Percentiles rank a stretch among this genome's conserved stretches.
Evolutionary conservation across 2,113 vertebrate species (phyloP).

Genomic region (Piaya cayana): DNA sequence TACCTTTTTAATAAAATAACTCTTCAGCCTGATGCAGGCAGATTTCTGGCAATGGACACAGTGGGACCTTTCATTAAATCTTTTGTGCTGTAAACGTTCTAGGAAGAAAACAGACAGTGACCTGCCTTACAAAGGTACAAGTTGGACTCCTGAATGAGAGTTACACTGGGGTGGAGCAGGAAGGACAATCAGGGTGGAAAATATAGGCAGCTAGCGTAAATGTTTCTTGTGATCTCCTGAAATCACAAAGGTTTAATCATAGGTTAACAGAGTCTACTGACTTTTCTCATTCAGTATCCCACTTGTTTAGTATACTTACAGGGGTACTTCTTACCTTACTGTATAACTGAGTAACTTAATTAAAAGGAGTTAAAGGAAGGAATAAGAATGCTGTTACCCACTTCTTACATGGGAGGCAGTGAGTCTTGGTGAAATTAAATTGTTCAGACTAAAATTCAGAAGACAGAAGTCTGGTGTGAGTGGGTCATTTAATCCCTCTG

Average conservation of each 20-base stretch:
- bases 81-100: not conserved
- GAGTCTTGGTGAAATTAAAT: not conserved
- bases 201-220: not conserved
- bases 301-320: not conserved
- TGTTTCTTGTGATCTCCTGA: not conserved
- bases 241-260: not conserved
- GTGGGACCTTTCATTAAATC: not conserved
- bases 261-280: not conserved
- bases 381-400: not conserved
- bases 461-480: not conserved
- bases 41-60: not conserved
- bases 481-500: not conserved
- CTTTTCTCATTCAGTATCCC: not conserved
- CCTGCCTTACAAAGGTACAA: not conserved
- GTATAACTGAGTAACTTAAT: not conserved
- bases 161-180: not conserved
- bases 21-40: not conserved
- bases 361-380: not conserved
- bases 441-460: not conserved
- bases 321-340: not conserved
- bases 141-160: not conserved
- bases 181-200: not conserved
- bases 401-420: not conserved
- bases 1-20: not conserved
- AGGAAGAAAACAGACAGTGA: not conserved